Conservation (phyloP, 2,888 invertebrate genomes). For the Listrodromus nycthemerus region DNA sequence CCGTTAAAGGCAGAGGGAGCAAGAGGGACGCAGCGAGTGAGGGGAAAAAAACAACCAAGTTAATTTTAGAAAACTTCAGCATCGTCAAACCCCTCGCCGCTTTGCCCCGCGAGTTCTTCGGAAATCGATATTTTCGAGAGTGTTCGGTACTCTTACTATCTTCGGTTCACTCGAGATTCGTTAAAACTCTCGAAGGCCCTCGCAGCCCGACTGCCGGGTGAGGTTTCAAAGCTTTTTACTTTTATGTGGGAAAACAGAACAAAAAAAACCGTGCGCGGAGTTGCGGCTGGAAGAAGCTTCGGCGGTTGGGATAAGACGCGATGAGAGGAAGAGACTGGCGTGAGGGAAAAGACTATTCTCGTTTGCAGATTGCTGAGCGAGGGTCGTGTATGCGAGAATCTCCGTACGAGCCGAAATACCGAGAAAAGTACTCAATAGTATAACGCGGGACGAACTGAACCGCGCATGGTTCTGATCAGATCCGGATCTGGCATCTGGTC, state of each 20-base stretch:
- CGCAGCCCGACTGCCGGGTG: constrained; percentile 18
- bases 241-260: not conserved
- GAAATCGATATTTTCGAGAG: constrained; percentile 47
- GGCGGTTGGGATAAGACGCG: not conserved
- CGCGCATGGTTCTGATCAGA: not conserved
- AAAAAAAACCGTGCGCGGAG: constrained; percentile 14
- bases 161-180: constrained; percentile 43
- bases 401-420: not conserved
- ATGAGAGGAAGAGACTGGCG: not conserved
- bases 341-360: constrained; percentile 14
- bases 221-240: constrained; percentile 48
- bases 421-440: not conserved
- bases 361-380: constrained; percentile 4
- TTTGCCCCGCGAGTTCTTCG: constrained; percentile 4
- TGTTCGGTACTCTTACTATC: constrained; percentile 5
- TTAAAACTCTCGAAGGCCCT: constrained; percentile 41
- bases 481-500: not conserved
- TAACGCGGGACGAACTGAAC: not conserved
- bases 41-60: not conserved
- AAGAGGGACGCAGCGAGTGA: not conserved
- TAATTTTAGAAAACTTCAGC: constrained; percentile 26
- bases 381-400: constrained; percentile 6
- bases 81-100: not conserved
- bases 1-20: not conserved
- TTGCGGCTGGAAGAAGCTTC: not conserved